A percentile compares a stretch with the other conserved stretches of the same genome.
Evolutionary conservation across 2,888 invertebrate species (phyloP).

Genomic region (Philaethria dido): DNA sequence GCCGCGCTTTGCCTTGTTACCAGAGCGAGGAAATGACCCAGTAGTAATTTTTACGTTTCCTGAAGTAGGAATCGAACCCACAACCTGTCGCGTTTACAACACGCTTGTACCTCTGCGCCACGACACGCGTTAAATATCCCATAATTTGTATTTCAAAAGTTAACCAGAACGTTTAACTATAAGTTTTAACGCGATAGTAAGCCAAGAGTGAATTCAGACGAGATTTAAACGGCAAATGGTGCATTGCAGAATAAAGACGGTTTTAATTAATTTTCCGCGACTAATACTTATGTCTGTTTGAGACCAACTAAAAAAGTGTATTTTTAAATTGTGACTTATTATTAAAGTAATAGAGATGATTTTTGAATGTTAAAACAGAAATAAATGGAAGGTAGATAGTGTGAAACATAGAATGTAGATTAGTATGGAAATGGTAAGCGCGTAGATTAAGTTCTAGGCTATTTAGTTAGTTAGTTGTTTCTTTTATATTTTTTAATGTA

Average conservation of each 20-base stretch:
- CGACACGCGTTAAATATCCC: neutral
- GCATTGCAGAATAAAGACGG: constrained; percentile 41
- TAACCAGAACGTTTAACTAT: constrained; percentile 18
- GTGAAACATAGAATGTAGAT: constrained; percentile 14
- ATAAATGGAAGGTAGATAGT: constrained; percentile 24
- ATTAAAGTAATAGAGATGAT: neutral
- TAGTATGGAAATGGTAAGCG: constrained; percentile 4
- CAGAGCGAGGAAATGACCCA: no score
- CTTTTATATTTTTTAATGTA: no score
- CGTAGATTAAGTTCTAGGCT: neutral
- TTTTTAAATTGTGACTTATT: constrained; percentile 17
- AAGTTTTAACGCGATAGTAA: constrained; percentile 27
- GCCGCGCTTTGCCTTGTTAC: no score
- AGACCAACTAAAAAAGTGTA: constrained; percentile 29
- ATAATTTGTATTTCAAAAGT: constrained; percentile 15
- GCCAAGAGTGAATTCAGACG: constrained; percentile 35
- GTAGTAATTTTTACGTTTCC: no score
- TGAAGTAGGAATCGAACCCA: no score
- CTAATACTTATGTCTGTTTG: constrained; percentile 41
- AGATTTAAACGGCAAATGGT: constrained; percentile 39
- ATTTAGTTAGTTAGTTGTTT: neutral
- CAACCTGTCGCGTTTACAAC: no score
- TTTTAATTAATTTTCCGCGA: constrained; percentile 44
- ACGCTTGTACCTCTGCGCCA: no score
- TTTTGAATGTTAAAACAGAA: neutral